Evolutionary conservation across 1,140 invertebrate genomes (phyloP).

Genomic region (Leptinotarsa defecta): DNA sequence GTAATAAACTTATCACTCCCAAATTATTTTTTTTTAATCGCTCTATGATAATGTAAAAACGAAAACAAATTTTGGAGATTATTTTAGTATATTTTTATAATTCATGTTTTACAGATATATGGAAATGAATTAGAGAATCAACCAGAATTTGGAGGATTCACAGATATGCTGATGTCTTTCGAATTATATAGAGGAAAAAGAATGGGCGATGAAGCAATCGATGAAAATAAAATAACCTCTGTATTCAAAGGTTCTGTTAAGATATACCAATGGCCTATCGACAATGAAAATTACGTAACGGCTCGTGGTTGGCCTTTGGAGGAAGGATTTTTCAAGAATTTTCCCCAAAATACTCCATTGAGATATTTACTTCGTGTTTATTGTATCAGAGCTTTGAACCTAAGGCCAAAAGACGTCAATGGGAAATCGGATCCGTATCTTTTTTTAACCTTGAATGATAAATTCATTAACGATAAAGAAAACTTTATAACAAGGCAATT

Average conservation of each 20-base stretch:
- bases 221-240: slow-evolving; percentile 63
- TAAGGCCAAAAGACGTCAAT: slow-evolving; percentile 74
- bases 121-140: slow-evolving; percentile 75
- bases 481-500: slow-evolving; percentile 77
- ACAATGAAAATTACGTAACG: slow-evolving; percentile 55
- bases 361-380: slow-evolving; percentile 79
- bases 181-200: slow-evolving; percentile 76
- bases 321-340: slow-evolving; percentile 65
- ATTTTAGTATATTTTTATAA: background rate
- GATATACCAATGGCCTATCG: slow-evolving; percentile 63
- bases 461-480: slow-evolving; percentile 70
- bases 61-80: no score
- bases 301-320: slow-evolving; percentile 56
- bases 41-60: no score
- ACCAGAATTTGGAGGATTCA: slow-evolving; percentile 74
- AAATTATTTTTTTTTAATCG: no score
- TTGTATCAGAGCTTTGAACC: slow-evolving; percentile 69
- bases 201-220: slow-evolving; percentile 64
- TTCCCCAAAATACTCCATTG: slow-evolving; percentile 70
- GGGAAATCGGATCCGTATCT: slow-evolving; percentile 83
- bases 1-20: no score
- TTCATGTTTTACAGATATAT: slow-evolving; percentile 65
- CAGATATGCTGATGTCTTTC: slow-evolving; percentile 77
- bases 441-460: slow-evolving; percentile 69
- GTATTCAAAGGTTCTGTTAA: slow-evolving; percentile 59